Percentiles rank a stretch among this genome's conserved stretches.
phyloP scores from a whole-genome alignment of 1,140 invertebrate species.

The Homarus americanus region DNA sequence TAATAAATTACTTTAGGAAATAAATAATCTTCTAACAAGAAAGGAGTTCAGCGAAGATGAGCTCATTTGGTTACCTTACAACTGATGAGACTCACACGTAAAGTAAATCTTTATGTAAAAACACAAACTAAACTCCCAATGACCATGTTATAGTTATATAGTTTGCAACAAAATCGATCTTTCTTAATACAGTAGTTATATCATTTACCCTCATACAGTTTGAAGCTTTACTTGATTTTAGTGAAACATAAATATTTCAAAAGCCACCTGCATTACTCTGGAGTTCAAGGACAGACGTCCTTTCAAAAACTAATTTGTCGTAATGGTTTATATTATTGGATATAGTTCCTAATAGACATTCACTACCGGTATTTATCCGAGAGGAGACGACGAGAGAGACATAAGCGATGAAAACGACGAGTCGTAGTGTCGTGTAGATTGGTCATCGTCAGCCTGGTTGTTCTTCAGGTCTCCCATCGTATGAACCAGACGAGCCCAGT shows the following conservation, averaged over 20 bases:
- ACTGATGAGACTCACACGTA: too few relatives aligned
- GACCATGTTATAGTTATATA: too few relatives aligned
- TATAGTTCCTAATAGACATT: neutral
- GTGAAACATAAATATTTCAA: neutral
- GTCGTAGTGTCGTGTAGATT: constrained; percentile 67
- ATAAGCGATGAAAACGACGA: constrained; percentile 60
- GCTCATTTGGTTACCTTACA: too few relatives aligned
- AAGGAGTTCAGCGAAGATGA: neutral
- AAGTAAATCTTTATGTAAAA: too few relatives aligned
- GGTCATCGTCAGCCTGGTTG: constrained; percentile 80
- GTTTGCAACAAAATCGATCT: too few relatives aligned
- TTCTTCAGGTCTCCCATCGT: constrained; percentile 96
- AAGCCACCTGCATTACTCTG: neutral
- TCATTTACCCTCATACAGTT: neutral
- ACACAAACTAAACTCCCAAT: too few relatives aligned
- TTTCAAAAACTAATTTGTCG: neutral
- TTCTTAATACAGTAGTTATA: neutral
- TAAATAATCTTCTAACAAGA: neutral
- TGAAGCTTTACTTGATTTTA: neutral
- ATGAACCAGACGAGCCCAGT: constrained; percentile 96
- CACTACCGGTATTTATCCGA: constrained; percentile 62
- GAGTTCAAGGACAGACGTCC: neutral
- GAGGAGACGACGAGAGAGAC: constrained; percentile 65
- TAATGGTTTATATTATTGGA: neutral
- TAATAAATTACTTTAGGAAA: neutral